Percentiles rank a stretch among this genome's conserved stretches.
Conservation (phyloP, 1,140 invertebrate genomes). For the Penaeus japonicus region DNA sequence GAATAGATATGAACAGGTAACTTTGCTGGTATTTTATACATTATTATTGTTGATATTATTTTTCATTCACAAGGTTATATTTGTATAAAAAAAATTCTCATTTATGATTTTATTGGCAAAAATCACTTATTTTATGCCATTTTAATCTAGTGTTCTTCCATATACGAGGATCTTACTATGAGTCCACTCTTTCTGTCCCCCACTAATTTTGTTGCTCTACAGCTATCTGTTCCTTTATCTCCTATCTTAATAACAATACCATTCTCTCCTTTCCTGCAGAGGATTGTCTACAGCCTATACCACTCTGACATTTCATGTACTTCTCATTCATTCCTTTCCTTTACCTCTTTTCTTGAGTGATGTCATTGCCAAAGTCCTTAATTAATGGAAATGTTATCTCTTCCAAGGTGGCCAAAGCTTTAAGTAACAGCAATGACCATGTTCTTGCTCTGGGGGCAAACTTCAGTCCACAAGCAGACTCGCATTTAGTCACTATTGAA, state of each 20-base stretch:
- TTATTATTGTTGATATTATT: background rate
- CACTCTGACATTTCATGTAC: background rate
- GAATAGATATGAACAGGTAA: conserved; percentile 82
- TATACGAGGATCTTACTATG: too few species aligned
- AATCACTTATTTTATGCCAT: too few species aligned
- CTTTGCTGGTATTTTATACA: background rate
- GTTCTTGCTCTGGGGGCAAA: conserved; percentile 84
- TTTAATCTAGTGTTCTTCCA: too few species aligned
- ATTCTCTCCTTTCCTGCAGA: background rate
- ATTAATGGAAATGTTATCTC: background rate
- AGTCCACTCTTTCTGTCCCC: too few species aligned
- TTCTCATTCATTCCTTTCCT: background rate
- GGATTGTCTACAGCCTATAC: background rate
- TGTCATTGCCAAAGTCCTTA: background rate
- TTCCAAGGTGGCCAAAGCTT: conserved; percentile 75
- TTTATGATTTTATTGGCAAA: too few species aligned
- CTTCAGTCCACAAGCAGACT: conserved; percentile 82
- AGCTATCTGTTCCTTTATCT: too few species aligned
- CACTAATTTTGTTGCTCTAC: too few species aligned
- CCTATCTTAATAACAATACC: too few species aligned
- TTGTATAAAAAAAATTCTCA: background rate
- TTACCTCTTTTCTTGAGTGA: background rate
- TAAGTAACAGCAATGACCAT: conserved; percentile 85
- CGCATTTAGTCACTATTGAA: conserved; percentile 85
- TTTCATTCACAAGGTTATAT: background rate